phyloP scores from a whole-genome alignment of 2,797 vertebrate species.

The Pyrocephalus nanus region DNA sequence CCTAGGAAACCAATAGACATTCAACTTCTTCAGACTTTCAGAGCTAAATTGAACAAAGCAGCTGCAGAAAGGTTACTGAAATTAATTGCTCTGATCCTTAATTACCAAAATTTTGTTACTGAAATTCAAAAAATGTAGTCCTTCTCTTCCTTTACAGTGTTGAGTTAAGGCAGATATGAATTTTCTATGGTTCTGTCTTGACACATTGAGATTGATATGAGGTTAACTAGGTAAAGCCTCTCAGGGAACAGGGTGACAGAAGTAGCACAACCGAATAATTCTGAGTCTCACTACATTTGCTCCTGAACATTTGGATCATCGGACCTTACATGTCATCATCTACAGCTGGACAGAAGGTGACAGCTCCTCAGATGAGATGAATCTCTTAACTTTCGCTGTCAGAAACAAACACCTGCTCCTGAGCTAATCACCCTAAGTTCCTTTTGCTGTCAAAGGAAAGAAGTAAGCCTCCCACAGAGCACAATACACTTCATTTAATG shows the following conservation, averaged over 20 bases:
- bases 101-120: background rate
- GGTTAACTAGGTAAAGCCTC: background rate
- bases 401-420: background rate
- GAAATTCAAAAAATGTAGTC: background rate
- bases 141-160: background rate
- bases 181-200: background rate
- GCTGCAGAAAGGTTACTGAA: background rate
- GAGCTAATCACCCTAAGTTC: background rate
- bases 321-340: background rate
- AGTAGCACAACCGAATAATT: background rate
- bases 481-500: background rate
- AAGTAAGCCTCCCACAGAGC: background rate
- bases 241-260: background rate
- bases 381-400: background rate
- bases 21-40: background rate
- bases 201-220: background rate
- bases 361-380: background rate
- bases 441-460: background rate
- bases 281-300: background rate
- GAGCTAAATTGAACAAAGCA: background rate
- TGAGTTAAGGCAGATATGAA: background rate
- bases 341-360: slow-evolving; percentile 4
- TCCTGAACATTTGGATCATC: background rate
- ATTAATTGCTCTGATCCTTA: background rate
- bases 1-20: background rate